Evolutionary conservation across 2,888 invertebrate genomes (phyloP), one percentile per base, ranked within the genome.

Genomic region (Neoascia interrupta): DNA sequence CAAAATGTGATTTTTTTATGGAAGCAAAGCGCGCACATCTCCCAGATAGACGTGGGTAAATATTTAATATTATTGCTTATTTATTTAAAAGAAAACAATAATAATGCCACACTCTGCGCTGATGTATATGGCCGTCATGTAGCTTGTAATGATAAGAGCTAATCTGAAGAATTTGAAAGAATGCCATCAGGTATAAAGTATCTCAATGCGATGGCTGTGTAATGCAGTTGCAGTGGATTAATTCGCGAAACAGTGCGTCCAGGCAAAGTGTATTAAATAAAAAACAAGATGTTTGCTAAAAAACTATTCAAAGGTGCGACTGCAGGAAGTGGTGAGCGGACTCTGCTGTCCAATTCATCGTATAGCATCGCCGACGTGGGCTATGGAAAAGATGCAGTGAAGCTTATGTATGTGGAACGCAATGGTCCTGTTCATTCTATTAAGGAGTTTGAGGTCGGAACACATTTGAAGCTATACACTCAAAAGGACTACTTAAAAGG

Each of bases 361-460:
- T 87, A 87, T 70, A 81, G 83, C 53, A 85, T 87, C n/a, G 82
- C 86, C 68, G 85, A 87, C 81, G 83, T 86, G 45, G 84, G 87
- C n/a, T 87, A 87, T 39, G 95, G 95, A 49, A 95, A 95, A 89
- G 91, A 93, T 85, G 90, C 91, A 82, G 92, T 95, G 4, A 94
- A 94, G 85, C 89, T 95, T 6, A 89, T 95, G 73, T 92, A 94
- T 85, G 92, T 95, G 2, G 90, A 91, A 75, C 91, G 94, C 36
- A 91, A 93, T 54, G 92, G 92, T 15, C 90, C 91, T 1, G 90
- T 90, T 79, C 95, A 95, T 85, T 90, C 91, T 81, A 93, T 95
- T 80, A 91, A 93, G 74, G 95, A 95, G 85, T 92, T 93, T 84
- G 94, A 95, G 88, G 94, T 93, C 10, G 91, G 91, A 83, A 94